Percentiles rank a stretch among this genome's conserved stretches.
Evolutionary conservation across 1,140 invertebrate species (phyloP).

Genomic region (Calliphora vicina): DNA sequence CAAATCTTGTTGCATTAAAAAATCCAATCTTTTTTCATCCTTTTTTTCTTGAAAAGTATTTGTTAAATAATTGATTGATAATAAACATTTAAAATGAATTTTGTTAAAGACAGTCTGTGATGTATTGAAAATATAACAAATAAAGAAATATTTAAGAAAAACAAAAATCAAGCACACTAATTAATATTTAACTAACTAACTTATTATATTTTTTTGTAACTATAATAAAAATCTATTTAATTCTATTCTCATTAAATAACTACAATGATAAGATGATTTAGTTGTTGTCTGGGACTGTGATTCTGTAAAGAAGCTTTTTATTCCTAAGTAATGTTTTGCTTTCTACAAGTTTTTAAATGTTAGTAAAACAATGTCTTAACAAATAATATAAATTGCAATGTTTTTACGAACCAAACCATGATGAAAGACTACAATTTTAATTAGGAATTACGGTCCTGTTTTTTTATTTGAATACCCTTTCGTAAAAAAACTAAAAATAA

Average conservation of each 20-base stretch:
- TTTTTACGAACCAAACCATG: no score
- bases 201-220: not conserved
- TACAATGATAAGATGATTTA: no score
- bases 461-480: not conserved
- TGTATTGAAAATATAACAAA: slow-evolving; percentile 26
- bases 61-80: slow-evolving; percentile 29
- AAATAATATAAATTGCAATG: no score
- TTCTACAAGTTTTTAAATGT: no score
- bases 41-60: not conserved
- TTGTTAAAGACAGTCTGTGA: slow-evolving; percentile 33
- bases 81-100: slow-evolving; percentile 33
- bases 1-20: not conserved
- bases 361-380: no score
- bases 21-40: not conserved
- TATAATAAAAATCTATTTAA: not conserved
- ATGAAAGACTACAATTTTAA: no score
- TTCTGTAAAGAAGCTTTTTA: no score
- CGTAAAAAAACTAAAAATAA: not conserved
- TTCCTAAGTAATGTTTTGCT: no score
- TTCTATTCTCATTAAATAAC: no score
- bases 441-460: not conserved
- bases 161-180: slow-evolving; percentile 17
- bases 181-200: not conserved
- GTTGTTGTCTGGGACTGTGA: no score
- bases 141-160: not conserved